Base-by-base conservation (phyloP, 2,888 invertebrate genomes). In the Cylindroiulus punctatus region DNA sequence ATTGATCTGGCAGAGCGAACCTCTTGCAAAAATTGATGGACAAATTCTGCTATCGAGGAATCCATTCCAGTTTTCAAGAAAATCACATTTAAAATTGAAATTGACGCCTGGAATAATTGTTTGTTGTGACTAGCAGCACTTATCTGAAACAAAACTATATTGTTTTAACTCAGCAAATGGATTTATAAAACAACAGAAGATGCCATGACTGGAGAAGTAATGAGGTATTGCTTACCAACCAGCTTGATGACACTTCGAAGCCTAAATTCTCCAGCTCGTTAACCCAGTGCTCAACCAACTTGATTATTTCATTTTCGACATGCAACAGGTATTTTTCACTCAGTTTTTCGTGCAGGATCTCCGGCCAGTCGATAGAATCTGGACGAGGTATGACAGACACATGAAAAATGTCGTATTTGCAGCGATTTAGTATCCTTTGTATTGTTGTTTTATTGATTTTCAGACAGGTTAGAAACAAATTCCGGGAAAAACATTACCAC, bases 221-320 rank as follows among this genome's bases (percentile, higher is more conserved):
- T 44, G 44, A 0, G 40, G 5, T 32, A 30, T 42, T 32, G 36
- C 82, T 82, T 32, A 32, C 82, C 82, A 82, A n/a, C 82, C 82
- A 82, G n/a, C 40, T 40, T 32, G 82, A 32, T 14, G 36, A 82
- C 7, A 0, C 8, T 32, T 42, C 82, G 1, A 40, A 14, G 82
- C n/a, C 19, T 5, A 32, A 40, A 42, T 82, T 82, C 14, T 36
- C 19, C 32, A 10, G 19, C 4, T 22, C 30, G 36, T 19, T 65
- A 82, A 42, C 22, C 36, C 36, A 82, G 10, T 12, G 82, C 19
- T 36, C 32, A 82, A 82, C 36, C 22, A 82, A 82, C 5, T 42
- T 82, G 12, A 82, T 7, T 36, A 82, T 22, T 82, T 82, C 82
- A 36, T 82, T 82, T 36, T 82, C 82, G 7, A 82, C 36, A 82